phyloP scores from a whole-genome alignment of 2,888 invertebrate species.

The Amblyteles armatorius region DNA sequence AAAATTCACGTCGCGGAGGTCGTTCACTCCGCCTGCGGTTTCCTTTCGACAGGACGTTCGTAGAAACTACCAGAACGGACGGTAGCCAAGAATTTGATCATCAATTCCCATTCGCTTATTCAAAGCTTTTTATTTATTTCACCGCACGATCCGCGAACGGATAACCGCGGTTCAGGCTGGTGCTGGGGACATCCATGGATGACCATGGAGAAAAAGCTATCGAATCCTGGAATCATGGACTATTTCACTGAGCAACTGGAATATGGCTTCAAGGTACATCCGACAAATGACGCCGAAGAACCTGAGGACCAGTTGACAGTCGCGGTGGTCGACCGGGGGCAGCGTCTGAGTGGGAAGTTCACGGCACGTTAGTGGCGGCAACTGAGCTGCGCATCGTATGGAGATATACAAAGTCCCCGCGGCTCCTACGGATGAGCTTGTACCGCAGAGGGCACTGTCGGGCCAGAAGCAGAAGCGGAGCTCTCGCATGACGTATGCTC shows the following conservation, averaged over 20 bases:
- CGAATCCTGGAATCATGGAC: neutral
- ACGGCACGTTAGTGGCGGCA: constrained; percentile 28
- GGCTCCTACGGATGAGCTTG: constrained; percentile 16
- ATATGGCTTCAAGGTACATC: neutral
- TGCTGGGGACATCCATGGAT: neutral
- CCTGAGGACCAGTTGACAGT: constrained; percentile 2
- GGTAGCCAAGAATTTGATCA: constrained; percentile 13
- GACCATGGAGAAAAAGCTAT: neutral
- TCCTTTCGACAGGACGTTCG: constrained; percentile 29
- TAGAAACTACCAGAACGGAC: constrained; percentile 21
- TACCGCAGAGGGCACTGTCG: constrained; percentile 11
- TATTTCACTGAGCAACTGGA: neutral
- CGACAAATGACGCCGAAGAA: neutral
- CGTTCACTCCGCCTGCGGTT: constrained; percentile 63
- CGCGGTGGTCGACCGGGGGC: neutral
- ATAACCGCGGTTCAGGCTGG: neutral
- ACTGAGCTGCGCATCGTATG: constrained; percentile 5
- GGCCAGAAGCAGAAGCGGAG: constrained; percentile 46
- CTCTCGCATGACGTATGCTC: constrained; percentile 69
- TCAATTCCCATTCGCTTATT: constrained; percentile 3
- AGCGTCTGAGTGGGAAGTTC: constrained; percentile 28
- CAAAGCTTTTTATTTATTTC: constrained; percentile 1
- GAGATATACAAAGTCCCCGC: constrained; percentile 11
- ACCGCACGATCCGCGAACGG: neutral
- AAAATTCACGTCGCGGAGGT: constrained; percentile 44